phyloP scores from a whole-genome alignment of 1,140 invertebrate species.

The Polypedilum vanderplanki region DNA sequence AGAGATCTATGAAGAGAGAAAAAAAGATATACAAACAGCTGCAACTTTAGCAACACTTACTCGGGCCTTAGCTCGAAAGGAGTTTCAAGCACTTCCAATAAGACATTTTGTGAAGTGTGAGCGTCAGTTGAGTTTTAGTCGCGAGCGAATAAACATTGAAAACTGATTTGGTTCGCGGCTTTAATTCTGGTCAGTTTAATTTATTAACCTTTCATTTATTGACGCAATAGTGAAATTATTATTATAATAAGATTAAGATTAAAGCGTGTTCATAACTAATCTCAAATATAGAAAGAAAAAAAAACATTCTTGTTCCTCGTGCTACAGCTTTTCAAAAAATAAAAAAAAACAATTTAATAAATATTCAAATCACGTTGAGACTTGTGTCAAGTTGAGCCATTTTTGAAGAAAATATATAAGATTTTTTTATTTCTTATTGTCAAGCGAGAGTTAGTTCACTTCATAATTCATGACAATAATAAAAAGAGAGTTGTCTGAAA shows the following conservation, averaged over 20 bases:
- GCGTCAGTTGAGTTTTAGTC: conserved; percentile 22
- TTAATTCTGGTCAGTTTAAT: conserved; percentile 8
- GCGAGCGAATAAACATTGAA: conserved; percentile 22
- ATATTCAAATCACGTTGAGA: too few relatives aligned
- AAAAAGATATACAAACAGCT: neutral
- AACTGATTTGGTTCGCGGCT: neutral
- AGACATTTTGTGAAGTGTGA: neutral
- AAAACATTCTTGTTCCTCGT: neutral
- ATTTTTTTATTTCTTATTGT: too few relatives aligned
- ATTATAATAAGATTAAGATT: neutral
- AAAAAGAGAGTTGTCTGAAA: too few relatives aligned
- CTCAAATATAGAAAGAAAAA: neutral
- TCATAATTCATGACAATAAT: too few relatives aligned
- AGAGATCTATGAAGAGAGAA: neutral
- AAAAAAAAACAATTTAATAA: too few relatives aligned
- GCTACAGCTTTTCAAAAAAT: too few relatives aligned
- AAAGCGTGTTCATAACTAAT: neutral
- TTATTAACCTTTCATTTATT: too few relatives aligned
- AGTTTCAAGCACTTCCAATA: neutral
- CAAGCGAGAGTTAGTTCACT: too few relatives aligned
- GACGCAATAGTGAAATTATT: too few relatives aligned
- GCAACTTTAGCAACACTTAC: neutral
- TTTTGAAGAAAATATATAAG: too few relatives aligned
- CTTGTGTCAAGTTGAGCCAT: too few relatives aligned
- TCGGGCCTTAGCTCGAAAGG: neutral